Percentiles rank a stretch among this genome's conserved stretches.
Evolutionary conservation across 2,888 invertebrate genomes (phyloP).

Genomic region (Drosophila tanythrix): DNA sequence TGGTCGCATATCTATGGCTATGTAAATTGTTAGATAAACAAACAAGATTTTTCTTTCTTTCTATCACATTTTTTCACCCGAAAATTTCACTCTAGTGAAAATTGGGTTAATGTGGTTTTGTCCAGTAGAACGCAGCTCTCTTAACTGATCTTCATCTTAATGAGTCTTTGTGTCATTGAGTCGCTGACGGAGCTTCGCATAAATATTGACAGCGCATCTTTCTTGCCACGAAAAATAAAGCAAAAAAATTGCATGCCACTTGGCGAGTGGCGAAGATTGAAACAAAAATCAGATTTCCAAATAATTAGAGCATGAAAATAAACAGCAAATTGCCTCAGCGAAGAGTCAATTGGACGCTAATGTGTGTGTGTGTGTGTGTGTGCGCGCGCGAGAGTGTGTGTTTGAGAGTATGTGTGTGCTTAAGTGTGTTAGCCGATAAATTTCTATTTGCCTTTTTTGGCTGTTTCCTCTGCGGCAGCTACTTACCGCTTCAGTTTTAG

Average conservation of each 20-base stretch:
- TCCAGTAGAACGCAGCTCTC: slow-evolving; percentile 20
- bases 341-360: slow-evolving; percentile 29
- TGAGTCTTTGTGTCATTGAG: slow-evolving; percentile 54
- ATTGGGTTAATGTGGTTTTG: slow-evolving; percentile 61
- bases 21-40: slow-evolving; percentile 71
- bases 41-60: slow-evolving; percentile 65
- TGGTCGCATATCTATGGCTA: slow-evolving; percentile 21
- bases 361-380: background rate
- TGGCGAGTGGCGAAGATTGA: slow-evolving; percentile 38
- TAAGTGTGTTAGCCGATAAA: slow-evolving; percentile 41
- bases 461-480: slow-evolving; percentile 44
- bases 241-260: slow-evolving; percentile 50
- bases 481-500: slow-evolving; percentile 55
- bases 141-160: slow-evolving; percentile 40
- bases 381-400: slow-evolving; percentile 7
- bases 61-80: slow-evolving; percentile 15
- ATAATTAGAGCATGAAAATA: slow-evolving; percentile 80
- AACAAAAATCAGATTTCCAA: slow-evolving; percentile 70
- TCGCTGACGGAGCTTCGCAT: slow-evolving; percentile 23
- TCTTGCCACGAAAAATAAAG: background rate
- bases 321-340: slow-evolving; percentile 64
- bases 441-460: slow-evolving; percentile 78
- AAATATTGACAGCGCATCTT: slow-evolving; percentile 30
- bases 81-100: slow-evolving; percentile 74
- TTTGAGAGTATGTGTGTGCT: slow-evolving; percentile 31